phyloP scores from a whole-genome alignment of 2,797 vertebrate genomes.

The Parauchenoglanis ngamensis region DNA sequence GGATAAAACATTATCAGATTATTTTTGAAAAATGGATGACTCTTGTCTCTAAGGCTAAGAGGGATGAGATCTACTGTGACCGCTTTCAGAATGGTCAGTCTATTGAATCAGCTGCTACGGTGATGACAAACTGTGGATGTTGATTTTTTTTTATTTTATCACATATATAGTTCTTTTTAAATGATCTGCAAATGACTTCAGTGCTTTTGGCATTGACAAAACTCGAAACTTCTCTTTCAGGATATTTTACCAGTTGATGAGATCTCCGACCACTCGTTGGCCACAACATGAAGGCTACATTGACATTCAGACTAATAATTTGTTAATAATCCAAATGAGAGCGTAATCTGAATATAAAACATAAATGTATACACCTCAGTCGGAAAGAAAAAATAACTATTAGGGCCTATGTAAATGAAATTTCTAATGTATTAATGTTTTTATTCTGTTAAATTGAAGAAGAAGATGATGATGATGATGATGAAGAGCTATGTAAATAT shows the following conservation, averaged over 20 bases:
- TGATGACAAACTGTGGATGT: not conserved
- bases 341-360: not conserved
- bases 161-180: not conserved
- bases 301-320: not conserved
- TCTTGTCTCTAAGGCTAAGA: slow-evolving; percentile 3
- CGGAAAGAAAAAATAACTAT: too few relatives aligned
- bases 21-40: not conserved
- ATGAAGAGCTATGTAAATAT: not conserved
- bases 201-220: not conserved
- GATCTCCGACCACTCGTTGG: not conserved
- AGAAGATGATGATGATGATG: not conserved
- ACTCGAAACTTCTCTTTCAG: not conserved
- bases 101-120: not conserved
- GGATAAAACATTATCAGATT: not conserved
- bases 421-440: too few relatives aligned
- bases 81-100: not conserved
- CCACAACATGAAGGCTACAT: not conserved
- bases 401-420: too few relatives aligned
- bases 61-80: not conserved
- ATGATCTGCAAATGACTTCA: not conserved
- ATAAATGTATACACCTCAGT: not conserved
- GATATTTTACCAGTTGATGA: not conserved
- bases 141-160: not conserved
- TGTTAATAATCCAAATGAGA: not conserved
- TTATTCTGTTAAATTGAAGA: not conserved